Base-by-base conservation (phyloP, 2,113 vertebrate species). In the Zosterops hypoxanthus region DNA sequence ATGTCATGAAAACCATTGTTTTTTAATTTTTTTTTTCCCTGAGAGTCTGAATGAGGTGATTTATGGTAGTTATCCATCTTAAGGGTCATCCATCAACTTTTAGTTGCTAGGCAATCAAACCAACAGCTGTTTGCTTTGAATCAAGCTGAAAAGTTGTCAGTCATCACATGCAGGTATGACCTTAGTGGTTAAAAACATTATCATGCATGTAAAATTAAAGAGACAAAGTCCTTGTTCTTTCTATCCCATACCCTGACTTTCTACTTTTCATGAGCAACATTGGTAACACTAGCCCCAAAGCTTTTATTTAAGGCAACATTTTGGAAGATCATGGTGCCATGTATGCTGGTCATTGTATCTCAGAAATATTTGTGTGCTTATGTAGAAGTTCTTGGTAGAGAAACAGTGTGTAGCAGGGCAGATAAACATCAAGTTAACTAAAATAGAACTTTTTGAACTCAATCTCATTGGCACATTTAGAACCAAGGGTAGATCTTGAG, bases 1-100 rank as follows among this genome's bases (percentile, higher is more conserved):
- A 98, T 98, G 98, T 98, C 97, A 97, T 94, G 97, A 98, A 98
- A 98, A 98, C 97, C 97, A 98, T 98, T 98, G 98, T 98, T 98
- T 98, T 98, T 98, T 42, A 98, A 96, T 97, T 98, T 98, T 98
- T 49, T 44, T 87, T 98, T 98, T 97, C 86, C 95, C 90, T 94
- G 95, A 96, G 97, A 97, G 94, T 98, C 97, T 98, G 98, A 98
- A 98, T 97, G 97, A 98, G 97, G 98, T 99, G 99, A 99, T 99
- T 99, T 99, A 99, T 99, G 98, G 98, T 98, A 98, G 99, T 99
- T 99, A 99, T 99, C 99, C 98, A 99, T 99, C 99, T 98, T 99
- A 98, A 98, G 99, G 98, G 98, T 99, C 99, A 99, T 99, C 98
- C 98, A 98, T 99, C 99, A 99, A 98, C 98, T 98, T 98, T 98